Conservation (phyloP, 2,888 invertebrate genomes). For the Watsonalla cultraria region DNA sequence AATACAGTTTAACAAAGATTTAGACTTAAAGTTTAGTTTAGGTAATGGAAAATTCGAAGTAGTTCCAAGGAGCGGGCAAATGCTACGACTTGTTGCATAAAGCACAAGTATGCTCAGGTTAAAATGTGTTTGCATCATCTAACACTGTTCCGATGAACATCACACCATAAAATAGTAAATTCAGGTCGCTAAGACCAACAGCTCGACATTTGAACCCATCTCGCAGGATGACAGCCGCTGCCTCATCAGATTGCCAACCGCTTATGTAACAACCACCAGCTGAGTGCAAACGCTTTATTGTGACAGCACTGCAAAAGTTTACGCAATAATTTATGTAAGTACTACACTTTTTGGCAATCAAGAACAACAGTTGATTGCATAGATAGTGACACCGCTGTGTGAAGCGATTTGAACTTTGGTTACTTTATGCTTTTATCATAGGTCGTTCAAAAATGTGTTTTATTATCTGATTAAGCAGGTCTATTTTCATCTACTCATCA, state of each 20-base stretch:
- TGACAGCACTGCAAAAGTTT: slow-evolving; percentile 5
- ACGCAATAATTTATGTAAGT: slow-evolving; percentile 5
- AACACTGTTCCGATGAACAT: background rate
- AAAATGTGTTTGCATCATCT: background rate
- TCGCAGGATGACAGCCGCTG: slow-evolving; percentile 10
- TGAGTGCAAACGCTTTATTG: slow-evolving; percentile 7
- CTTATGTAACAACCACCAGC: slow-evolving; percentile 8
- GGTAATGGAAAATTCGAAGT: too few species aligned
- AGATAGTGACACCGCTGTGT: background rate
- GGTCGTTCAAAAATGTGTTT: too few species aligned
- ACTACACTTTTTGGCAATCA: background rate
- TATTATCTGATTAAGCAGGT: too few species aligned
- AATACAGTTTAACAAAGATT: too few species aligned
- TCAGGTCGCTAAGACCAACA: background rate
- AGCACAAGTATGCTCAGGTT: too few species aligned
- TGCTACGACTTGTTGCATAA: too few species aligned
- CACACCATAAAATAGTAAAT: background rate
- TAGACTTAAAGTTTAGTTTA: too few species aligned
- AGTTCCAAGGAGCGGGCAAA: too few species aligned
- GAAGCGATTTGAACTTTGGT: background rate
- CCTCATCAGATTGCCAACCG: slow-evolving; percentile 20
- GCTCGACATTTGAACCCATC: slow-evolving; percentile 8
- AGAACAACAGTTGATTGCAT: background rate
- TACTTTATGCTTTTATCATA: background rate
- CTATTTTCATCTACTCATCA: too few species aligned